A percentile compares a stretch with the other conserved stretches of the same genome.
phyloP scores from a whole-genome alignment of 1,140 invertebrate genomes.

The Bombus pascuorum region DNA sequence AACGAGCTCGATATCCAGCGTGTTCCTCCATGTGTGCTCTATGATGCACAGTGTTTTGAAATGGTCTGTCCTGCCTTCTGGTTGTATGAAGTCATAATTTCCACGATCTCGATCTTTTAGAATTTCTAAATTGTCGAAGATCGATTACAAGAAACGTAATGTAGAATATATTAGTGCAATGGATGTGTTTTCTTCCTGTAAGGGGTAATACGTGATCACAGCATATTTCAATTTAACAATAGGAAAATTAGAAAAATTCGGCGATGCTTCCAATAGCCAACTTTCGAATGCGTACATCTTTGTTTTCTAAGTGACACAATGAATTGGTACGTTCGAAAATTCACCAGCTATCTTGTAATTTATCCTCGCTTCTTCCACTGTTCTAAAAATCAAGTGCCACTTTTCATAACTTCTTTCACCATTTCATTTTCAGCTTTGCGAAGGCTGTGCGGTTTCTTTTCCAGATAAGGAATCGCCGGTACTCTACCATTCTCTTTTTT shows the following conservation, averaged over 20 bases:
- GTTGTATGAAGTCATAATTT: neutral
- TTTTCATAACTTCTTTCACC: neutral
- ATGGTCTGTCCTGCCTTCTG: neutral
- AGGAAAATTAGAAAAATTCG: no score
- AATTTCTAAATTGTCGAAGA: neutral
- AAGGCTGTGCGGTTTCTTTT: neutral
- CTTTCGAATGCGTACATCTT: no score
- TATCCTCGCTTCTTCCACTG: neutral
- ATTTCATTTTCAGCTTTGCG: neutral
- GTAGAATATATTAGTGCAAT: no score
- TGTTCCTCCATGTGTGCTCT: conserved; percentile 21
- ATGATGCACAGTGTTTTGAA: neutral
- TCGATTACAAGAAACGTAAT: no score
- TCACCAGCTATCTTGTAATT: no score
- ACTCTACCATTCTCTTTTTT: conserved; percentile 24
- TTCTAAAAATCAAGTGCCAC: neutral
- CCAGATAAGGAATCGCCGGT: neutral
- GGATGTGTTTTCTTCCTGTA: no score
- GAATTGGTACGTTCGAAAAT: no score
- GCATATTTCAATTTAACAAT: no score
- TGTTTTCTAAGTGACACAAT: no score
- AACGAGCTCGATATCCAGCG: conserved; percentile 24
- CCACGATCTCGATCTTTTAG: neutral
- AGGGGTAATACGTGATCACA: no score
- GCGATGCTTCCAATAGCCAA: no score